Evolutionary conservation across 2,888 invertebrate species (phyloP).

Genomic region (Nasonovia ribisnigri): DNA sequence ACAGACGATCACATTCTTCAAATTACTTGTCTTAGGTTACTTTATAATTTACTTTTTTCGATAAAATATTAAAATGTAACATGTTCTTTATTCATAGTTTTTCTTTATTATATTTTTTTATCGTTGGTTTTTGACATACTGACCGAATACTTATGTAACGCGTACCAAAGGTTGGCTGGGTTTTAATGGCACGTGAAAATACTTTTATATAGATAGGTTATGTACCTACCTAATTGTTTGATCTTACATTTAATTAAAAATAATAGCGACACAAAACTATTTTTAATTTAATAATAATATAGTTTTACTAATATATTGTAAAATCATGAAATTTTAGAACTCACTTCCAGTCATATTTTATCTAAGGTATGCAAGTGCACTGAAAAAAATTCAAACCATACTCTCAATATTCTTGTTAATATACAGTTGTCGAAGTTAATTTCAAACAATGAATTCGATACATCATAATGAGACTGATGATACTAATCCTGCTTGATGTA

Average conservation of each 20-base stretch:
- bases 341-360: not conserved
- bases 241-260: no score
- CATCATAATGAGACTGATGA: not conserved
- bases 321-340: not conserved
- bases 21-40: not conserved
- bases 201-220: no score
- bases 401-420: not conserved
- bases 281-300: not conserved
- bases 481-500: not conserved
- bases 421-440: not conserved
- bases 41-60: not conserved
- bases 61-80: not conserved
- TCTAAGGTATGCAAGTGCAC: not conserved
- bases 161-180: accelerated
- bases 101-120: not conserved
- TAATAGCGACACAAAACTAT: no score
- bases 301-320: not conserved
- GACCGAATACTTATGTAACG: not conserved
- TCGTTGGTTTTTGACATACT: not conserved
- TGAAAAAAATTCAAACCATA: not conserved
- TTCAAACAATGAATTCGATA: not conserved
- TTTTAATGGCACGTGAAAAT: not conserved
- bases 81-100: not conserved
- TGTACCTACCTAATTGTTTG: not conserved
- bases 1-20: not conserved